Conservation (phyloP, 2,797 vertebrate genomes). For the Acropternis orthonyx region DNA sequence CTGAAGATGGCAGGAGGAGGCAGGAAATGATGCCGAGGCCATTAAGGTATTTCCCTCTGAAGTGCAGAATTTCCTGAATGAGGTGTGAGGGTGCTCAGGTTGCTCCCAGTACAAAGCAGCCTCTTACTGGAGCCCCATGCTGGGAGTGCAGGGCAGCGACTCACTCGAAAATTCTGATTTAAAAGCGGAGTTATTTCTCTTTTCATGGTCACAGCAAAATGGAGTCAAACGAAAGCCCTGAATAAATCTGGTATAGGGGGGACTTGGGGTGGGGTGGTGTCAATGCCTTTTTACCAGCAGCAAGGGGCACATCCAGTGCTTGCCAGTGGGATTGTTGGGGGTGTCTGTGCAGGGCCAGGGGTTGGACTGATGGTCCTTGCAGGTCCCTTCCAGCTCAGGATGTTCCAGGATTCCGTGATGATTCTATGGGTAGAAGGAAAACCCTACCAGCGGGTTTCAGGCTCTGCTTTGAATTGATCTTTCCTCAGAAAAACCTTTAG, state of each 20-base stretch:
- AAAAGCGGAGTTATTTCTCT: neutral
- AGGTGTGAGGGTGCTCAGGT: neutral
- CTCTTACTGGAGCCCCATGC: neutral
- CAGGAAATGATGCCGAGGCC: conserved; percentile 28
- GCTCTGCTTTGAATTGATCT: neutral
- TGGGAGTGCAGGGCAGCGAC: no score
- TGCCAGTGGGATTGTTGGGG: neutral
- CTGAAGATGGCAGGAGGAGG: neutral
- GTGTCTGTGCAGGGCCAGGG: neutral
- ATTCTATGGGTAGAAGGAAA: neutral
- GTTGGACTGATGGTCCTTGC: neutral
- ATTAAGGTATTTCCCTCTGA: neutral
- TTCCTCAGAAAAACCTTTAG: neutral
- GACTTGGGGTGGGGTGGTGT: no score
- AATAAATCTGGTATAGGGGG: neutral
- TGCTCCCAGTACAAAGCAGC: conserved; percentile 9
- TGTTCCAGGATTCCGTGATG: neutral
- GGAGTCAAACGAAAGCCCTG: neutral
- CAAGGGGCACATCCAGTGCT: neutral
- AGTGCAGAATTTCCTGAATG: conserved; percentile 48
- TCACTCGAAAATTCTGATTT: neutral
- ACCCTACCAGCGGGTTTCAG: neutral
- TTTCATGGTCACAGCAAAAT: fast-evolving
- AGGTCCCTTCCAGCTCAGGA: neutral
- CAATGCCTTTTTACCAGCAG: neutral